Base-by-base conservation (phyloP, 2,888 invertebrate species). In the Tipula vernalis region DNA sequence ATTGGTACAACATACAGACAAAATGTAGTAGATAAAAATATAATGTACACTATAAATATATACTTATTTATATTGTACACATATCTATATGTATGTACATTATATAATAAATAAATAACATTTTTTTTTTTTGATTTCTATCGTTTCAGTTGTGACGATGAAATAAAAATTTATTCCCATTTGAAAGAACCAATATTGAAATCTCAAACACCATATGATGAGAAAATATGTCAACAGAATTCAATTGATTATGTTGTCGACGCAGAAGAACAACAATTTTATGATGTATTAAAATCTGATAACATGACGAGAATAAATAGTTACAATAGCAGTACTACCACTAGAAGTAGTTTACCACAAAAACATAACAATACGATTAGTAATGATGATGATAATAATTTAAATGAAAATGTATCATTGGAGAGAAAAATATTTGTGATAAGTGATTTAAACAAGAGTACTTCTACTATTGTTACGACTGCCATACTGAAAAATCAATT, bases 161-260 rank as follows among this genome's bases (percentile, higher is more conserved):
- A 90, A 88, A 89, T 91, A 87, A 91, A 91, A 89, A 89, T 91
- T 88, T 91, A 91, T 90, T 91, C 91, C 88, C 90, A 91, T 90
- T 89, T 91, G 88, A 90, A 90, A 87, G 91, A 91, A 88, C 89
- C 91, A 88, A 90, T 91, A 89, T 90, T 91, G 88, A 91, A 91
- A 89, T 90, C 91, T 87, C 88, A 90, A 36, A 90, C 90, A 47
- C 88, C 89, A 87, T 89, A 91, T 87, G 90, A 91, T 88, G 90
- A 90, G 88, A 90, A 90, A 87, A 89, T 91, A 88, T 91, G 91
- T 88, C 87, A 87, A 83, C 88, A 89, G 87, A 89, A 89, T 87
- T 87, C 88, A 86, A 88, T 88, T 51, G 87, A 87, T 47, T 88
- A 87, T 42, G n/a, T 71, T 28, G 71, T 71, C 10, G 71, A 71